Evolutionary conservation across 2,113 vertebrate species (phyloP).

Genomic region (Passer domesticus): DNA sequence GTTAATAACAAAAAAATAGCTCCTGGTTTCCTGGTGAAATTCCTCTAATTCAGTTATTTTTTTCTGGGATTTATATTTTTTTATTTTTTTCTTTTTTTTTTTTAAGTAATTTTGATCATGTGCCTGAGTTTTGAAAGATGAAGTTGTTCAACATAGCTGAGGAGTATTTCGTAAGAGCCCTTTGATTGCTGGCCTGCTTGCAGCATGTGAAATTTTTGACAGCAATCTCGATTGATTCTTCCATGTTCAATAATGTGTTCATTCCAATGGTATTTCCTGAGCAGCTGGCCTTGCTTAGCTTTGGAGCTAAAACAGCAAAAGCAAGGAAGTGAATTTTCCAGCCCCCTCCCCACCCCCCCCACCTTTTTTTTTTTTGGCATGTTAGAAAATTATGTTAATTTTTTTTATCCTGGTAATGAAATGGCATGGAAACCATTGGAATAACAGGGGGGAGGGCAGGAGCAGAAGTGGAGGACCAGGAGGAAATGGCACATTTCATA

Average conservation of each 20-base stretch:
- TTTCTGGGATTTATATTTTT: not conserved
- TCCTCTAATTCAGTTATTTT: not conserved
- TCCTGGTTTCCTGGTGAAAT: not conserved
- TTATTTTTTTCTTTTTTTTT: too few relatives aligned
- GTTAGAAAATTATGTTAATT: not conserved
- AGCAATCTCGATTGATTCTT: conserved; percentile 47
- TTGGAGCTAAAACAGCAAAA: conserved; percentile 41
- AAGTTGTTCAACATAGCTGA: not conserved
- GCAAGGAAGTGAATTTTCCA: conserved; percentile 64
- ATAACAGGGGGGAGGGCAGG: not conserved
- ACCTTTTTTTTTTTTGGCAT: not conserved
- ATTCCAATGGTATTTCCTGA: conserved; percentile 78
- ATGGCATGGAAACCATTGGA: not conserved
- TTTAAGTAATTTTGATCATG: not conserved
- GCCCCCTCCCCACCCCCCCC: not conserved
- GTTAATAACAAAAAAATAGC: not conserved
- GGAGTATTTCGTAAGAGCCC: not conserved
- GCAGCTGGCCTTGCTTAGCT: conserved; percentile 76
- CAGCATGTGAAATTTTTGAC: conserved; percentile 50
- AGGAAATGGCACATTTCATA: not conserved
- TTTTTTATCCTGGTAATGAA: not conserved
- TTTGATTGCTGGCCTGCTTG: conserved; percentile 28
- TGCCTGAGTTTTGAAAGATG: not conserved
- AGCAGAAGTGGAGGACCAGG: not conserved
- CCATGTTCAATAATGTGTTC: conserved; percentile 71